These are phyloP conservation scores for Willisornis vidua DNA, from an alignment of 2,113 vertebrate genomes.

Conservation along the genomic window DNA sequence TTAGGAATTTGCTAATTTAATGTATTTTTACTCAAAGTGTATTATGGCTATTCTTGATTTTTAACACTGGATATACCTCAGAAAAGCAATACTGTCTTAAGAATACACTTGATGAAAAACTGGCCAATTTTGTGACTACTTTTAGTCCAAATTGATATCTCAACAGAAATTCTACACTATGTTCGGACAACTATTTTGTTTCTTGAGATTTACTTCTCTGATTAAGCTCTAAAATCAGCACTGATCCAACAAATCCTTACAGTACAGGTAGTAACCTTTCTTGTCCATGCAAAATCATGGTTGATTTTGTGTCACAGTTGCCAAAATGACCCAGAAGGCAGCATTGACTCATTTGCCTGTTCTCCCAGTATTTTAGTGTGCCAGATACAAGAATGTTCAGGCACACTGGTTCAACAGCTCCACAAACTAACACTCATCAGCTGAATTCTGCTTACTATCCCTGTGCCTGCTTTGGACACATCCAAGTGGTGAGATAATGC, in stretches of 20 bases:
- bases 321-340: background rate
- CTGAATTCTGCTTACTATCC: background rate
- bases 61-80: background rate
- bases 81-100: background rate
- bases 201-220: background rate
- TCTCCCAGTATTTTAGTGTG: background rate
- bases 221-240: background rate
- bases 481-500: conserved; percentile 16
- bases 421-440: background rate
- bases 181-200: background rate
- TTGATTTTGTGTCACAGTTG: background rate
- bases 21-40: background rate
- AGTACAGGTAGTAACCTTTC: background rate
- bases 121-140: background rate
- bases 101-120: background rate
- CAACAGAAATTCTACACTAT: background rate
- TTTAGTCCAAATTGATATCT: background rate
- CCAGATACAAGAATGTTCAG: background rate
- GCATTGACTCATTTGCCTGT: background rate
- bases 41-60: background rate
- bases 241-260: background rate
- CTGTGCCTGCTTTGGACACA: background rate
- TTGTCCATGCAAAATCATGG: background rate
- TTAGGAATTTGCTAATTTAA: background rate
- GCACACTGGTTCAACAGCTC: background rate